phyloP scores from a whole-genome alignment of 2,888 invertebrate species.

The Chrysopilus asiliformis region DNA sequence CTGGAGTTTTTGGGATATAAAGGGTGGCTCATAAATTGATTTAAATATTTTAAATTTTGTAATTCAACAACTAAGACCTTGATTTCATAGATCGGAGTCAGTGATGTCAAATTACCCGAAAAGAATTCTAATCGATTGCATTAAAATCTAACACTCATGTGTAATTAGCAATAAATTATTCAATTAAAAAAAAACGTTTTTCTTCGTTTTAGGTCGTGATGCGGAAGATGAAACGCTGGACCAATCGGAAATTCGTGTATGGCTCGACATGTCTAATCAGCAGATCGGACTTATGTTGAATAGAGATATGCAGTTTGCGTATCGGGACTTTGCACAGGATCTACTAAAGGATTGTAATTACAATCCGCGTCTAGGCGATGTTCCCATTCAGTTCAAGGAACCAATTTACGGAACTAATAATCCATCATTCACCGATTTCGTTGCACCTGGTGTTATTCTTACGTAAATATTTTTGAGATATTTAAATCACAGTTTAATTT shows the following conservation, averaged over 20 bases:
- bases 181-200: not conserved
- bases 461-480: conserved; percentile 55
- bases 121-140: too few species aligned
- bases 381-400: conserved; percentile 76
- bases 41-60: too few species aligned
- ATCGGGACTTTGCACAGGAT: conserved; percentile 69
- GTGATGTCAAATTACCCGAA: too few species aligned
- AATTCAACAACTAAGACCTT: too few species aligned
- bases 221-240: conserved; percentile 77
- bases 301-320: conserved; percentile 71
- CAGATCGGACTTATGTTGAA: conserved; percentile 85
- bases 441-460: conserved; percentile 87
- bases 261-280: conserved; percentile 92
- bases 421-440: conserved; percentile 91
- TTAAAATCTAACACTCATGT: too few species aligned
- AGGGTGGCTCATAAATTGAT: too few species aligned
- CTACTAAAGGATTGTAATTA: conserved; percentile 58
- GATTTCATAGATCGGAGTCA: too few species aligned
- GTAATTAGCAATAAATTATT: too few species aligned
- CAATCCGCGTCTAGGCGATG: conserved; percentile 76
- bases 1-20: too few species aligned
- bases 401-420: conserved; percentile 80
- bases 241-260: conserved; percentile 75
- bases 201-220: conserved; percentile 43
- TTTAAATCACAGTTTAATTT: not conserved